Base-by-base conservation (phyloP, 2,888 invertebrate species). In the Agonopterix heracliana region DNA sequence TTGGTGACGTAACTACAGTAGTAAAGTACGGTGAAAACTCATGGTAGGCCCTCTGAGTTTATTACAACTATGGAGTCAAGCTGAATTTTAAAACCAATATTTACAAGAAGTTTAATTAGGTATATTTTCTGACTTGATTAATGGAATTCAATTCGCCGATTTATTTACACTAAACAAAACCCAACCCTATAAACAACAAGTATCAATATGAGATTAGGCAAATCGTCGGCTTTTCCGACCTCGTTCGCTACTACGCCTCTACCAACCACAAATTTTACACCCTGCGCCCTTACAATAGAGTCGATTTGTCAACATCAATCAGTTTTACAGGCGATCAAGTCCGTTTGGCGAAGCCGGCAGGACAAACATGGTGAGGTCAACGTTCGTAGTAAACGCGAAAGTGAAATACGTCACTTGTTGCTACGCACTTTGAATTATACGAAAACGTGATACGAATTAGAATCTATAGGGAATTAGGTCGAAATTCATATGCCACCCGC, bases 391-490 rank as follows among this genome's bases (percentile, higher is more conserved):
- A 64, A 64, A 71, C 63, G 71, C 69, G 78, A 81, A 81, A 81
- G 81, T 79, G 79, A 78, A 79, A 79, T 76, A 75, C 68, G 67
- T 80, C 78, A 80, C 79, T 80, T 79, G 77, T 78, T 78, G 78
- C 74, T 70, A 69, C 63, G 59, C 69, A 7, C 7, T 66, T 68
- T 63, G 63, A 68, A 60, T 63, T 64, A 61, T 61, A 63, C 66
- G 66, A 63, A 71, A 72, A 71, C 74, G 74, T 72, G 71, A 48
- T 48, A 54, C 52, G 71, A 63, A 50, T 77, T 36, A 46, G 61
- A 68, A 72, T 68, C 12, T n/a, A 12, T 61, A 67, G 63, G 38
- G 47, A 43, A 42, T 35, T 35, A 3, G 43, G 69, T 61, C 59
- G 54, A 51, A 50, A 64, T 71, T 72, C 54, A 63, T 63, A 68